Evolutionary conservation across 2,888 invertebrate species (phyloP).

Genomic region (Synergus itoensis): DNA sequence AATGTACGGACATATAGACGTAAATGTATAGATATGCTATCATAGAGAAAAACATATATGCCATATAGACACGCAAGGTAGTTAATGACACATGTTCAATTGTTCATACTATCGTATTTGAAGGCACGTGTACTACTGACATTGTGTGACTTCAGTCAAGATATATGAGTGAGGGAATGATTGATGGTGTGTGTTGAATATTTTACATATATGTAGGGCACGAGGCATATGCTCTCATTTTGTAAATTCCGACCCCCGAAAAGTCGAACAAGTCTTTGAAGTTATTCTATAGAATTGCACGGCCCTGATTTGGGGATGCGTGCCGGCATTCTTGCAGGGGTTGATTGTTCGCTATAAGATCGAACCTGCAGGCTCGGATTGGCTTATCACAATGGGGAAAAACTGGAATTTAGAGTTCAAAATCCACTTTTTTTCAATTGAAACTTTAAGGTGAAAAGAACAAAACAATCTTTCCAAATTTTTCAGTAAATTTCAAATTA

Average conservation of each 20-base stretch:
- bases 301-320: slow-evolving; percentile 24
- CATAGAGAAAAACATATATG: neutral
- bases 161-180: neutral
- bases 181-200: neutral
- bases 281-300: slow-evolving; percentile 4
- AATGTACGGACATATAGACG: neutral
- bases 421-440: too few species aligned
- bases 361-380: slow-evolving; percentile 53
- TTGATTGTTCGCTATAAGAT: slow-evolving; percentile 37
- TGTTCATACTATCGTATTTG: neutral
- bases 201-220: slow-evolving; percentile 48
- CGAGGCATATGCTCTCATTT: slow-evolving; percentile 48
- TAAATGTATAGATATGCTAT: neutral
- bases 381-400: slow-evolving; percentile 34
- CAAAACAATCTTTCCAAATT: too few species aligned
- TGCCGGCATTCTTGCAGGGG: slow-evolving; percentile 31
- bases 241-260: slow-evolving; percentile 4
- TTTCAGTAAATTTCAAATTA: too few species aligned
- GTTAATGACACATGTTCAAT: too few species aligned
- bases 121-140: neutral
- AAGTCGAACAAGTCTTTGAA: slow-evolving; percentile 20
- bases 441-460: too few species aligned
- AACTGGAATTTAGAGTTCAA: slow-evolving; percentile 31
- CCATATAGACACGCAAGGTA: neutral
- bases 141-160: neutral